A percentile compares a stretch with the other conserved stretches of the same genome.
Conservation (phyloP, 2,113 vertebrate species). For the Rhabdornis inornatus region DNA sequence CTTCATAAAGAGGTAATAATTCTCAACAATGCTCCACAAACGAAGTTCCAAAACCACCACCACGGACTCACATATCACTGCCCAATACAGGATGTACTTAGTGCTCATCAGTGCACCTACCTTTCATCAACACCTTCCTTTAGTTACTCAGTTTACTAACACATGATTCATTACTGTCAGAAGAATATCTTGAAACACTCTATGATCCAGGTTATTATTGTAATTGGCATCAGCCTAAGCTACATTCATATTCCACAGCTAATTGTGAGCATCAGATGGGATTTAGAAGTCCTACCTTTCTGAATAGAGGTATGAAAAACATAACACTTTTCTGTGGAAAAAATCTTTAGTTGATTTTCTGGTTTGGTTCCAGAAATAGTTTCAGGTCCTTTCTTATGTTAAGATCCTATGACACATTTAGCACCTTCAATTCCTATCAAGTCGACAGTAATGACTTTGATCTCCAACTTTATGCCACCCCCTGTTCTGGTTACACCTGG, state of each 20-base stretch:
- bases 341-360: background rate
- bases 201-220: background rate
- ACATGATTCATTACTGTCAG: background rate
- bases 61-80: background rate
- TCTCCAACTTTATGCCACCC: background rate
- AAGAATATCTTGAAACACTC: background rate
- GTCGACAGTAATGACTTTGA: background rate
- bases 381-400: background rate
- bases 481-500: too few species aligned
- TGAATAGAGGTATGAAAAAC: background rate
- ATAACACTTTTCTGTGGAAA: background rate
- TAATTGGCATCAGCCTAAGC: background rate
- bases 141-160: background rate
- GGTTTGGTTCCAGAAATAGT: background rate
- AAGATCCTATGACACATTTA: background rate
- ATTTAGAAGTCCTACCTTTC: background rate
- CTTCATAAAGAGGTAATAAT: background rate
- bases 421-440: background rate
- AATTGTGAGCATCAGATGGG: background rate
- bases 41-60: conserved; percentile 8
- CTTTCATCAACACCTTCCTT: background rate
- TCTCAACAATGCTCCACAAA: background rate
- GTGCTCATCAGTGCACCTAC: background rate
- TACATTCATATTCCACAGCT: background rate
- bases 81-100: background rate